Conservation (phyloP, 2,113 vertebrate species). For the Ibidorhyncha struthersii region DNA sequence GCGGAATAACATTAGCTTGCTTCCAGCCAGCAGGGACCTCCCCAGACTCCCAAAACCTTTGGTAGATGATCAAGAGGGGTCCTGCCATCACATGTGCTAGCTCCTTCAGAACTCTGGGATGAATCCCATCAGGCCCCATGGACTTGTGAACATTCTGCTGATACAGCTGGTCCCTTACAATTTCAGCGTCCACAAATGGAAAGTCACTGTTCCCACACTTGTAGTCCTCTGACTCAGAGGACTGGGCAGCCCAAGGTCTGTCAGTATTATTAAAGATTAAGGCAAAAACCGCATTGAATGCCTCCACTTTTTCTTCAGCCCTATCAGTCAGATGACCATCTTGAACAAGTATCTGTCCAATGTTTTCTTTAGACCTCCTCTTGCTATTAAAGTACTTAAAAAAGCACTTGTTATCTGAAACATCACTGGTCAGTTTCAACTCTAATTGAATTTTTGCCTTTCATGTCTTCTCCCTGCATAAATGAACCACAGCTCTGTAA, state of each 20-base stretch:
- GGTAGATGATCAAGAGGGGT: not conserved
- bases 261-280: not conserved
- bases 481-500: not conserved
- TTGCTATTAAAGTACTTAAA: not conserved
- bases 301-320: not conserved
- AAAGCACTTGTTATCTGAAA: not conserved
- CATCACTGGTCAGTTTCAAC: not conserved
- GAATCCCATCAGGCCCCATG: too few species aligned
- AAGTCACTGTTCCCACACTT: not conserved
- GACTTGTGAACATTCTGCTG: too few species aligned
- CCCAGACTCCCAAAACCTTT: not conserved
- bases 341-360: not conserved
- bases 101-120: too few species aligned
- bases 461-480: not conserved
- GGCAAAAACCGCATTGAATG: not conserved
- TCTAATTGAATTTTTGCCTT: not conserved
- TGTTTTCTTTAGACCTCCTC: not conserved
- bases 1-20: too few species aligned
- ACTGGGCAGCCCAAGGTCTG: not conserved
- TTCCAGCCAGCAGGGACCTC: not conserved
- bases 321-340: not conserved
- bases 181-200: too few species aligned
- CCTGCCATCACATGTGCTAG: too few species aligned
- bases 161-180: too few species aligned
- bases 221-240: not conserved